Conservation (phyloP, 2,113 vertebrate species). For the Eulacestoma nigropectus region DNA sequence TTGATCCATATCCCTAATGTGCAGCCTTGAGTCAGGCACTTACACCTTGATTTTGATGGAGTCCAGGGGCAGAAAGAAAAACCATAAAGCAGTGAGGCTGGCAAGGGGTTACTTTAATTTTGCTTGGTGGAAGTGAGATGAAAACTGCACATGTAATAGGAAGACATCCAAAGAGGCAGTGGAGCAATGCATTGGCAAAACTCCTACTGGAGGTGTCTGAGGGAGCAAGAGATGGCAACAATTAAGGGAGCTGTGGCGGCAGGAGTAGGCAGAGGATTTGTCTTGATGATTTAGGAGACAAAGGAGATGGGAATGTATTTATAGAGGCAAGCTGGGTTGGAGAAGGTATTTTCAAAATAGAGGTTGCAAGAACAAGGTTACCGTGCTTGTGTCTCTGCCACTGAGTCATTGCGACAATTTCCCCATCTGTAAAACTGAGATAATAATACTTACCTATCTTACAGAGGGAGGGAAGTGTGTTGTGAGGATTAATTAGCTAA, state of each 20-base stretch:
- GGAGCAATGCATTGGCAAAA: background rate
- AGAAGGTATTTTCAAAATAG: slow-evolving; percentile 64
- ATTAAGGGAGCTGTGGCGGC: slow-evolving; percentile 14
- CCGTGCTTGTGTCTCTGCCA: slow-evolving; percentile 46
- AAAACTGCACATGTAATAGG: background rate
- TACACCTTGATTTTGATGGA: background rate
- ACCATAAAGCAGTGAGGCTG: background rate
- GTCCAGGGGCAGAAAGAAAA: background rate
- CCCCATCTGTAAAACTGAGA: slow-evolving; percentile 64
- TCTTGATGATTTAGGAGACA: slow-evolving; percentile 32
- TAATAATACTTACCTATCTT: slow-evolving; percentile 67
- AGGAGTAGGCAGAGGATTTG: slow-evolving; percentile 53
- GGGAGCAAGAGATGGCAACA: slow-evolving; percentile 31
- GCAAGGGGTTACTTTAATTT: background rate
- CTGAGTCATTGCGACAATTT: slow-evolving; percentile 61
- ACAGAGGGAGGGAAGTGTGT: slow-evolving; percentile 61
- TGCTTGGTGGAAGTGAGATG: background rate
- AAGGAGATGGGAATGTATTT: slow-evolving; percentile 57
- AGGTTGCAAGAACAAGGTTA: slow-evolving; percentile 63
- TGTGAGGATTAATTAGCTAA: slow-evolving; percentile 66
- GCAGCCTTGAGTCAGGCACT: background rate
- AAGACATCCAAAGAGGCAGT: background rate
- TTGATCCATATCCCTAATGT: background rate
- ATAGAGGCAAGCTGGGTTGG: slow-evolving; percentile 51
- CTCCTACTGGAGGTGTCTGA: slow-evolving; percentile 24